Base-by-base conservation (phyloP, 2,888 invertebrate species). In the Hedychridium roseum region DNA sequence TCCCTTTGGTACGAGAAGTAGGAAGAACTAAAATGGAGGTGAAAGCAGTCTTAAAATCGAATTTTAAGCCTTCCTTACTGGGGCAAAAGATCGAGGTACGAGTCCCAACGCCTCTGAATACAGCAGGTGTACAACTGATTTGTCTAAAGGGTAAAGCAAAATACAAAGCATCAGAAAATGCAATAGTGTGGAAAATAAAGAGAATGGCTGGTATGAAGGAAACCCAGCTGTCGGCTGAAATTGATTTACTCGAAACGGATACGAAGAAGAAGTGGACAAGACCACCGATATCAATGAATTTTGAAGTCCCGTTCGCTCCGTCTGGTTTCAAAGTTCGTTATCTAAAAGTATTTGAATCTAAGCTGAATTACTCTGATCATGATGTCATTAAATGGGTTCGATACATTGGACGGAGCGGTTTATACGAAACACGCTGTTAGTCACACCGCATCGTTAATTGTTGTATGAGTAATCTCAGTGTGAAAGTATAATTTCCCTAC, bases 381-480 rank as follows among this genome's bases (percentile, higher is more conserved):
- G 99, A 99, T 80, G 99, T 99, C 62, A 98, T 99, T 78, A 99
- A 99, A 88, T 99, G 99, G 99, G 99, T 99, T 60, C 88, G 99
- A 20, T 99, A 99, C 82, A 99, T 99, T 74, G 99, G 99, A 34
- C 89, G 97, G 73, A 98, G 97, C 78, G 99, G 99, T 46, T 87
- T 99, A 32, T 99, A 99, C 79, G 99, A 99, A 84, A 99, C 99
- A 27, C 85, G 99, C 81, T 99, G 99, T 84, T 99, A 88, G 83
- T 72, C 46, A 49, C 58, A 52, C 53, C 50, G 34, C 36, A 26
- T 27, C 52, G 42, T 55, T 43, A 62, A 65, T 61, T 64, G 60
- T 64, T 61, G n/a, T 60, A 63, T 54, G 54, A 64, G 60, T 68
- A 59, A 68, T 63, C 64, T 69, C 61, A 63, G 54, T 57, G 37